phyloP scores from a whole-genome alignment of 2,113 vertebrate species.

The Marcusenius ussheri region DNA sequence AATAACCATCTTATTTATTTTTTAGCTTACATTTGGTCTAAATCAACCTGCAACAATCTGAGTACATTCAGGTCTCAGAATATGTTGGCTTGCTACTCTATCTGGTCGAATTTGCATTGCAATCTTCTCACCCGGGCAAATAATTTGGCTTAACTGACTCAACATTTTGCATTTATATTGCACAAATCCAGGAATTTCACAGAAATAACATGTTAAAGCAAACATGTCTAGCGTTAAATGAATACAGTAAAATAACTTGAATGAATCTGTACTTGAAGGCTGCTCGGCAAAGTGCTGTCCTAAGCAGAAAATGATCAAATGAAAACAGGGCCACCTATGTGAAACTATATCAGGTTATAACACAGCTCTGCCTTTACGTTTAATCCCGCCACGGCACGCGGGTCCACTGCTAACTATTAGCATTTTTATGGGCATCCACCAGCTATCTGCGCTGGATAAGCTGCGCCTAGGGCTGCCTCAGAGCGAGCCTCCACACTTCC shows the following conservation, averaged over 20 bases:
- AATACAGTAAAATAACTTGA: slow-evolving; percentile 7
- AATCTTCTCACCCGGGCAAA: neutral
- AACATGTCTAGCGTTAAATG: neutral
- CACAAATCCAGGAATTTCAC: neutral
- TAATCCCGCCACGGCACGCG: slow-evolving; percentile 57
- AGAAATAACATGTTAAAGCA: slow-evolving; percentile 8
- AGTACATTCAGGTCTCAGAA: neutral
- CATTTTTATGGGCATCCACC: slow-evolving; percentile 47
- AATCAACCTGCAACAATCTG: neutral
- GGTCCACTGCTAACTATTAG: slow-evolving; percentile 36
- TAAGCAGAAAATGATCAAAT: slow-evolving; percentile 6
- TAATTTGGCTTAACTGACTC: slow-evolving; percentile 10
- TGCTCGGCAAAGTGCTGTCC: neutral
- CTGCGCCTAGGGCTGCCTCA: slow-evolving; percentile 46
- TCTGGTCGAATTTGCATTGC: neutral
- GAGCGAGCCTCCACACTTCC: neutral
- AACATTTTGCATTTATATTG: slow-evolving; percentile 7
- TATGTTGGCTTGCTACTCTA: neutral
- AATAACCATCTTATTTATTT: slow-evolving; percentile 1
- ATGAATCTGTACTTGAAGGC: neutral
- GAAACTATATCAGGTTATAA: neutral
- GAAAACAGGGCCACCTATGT: neutral
- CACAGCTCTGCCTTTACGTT: slow-evolving; percentile 48
- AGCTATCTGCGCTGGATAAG: slow-evolving; percentile 38
- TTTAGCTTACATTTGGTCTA: neutral